Percentiles rank a stretch among this genome's conserved stretches.
Evolutionary conservation across 1,140 invertebrate genomes (phyloP).

Genomic region (Arctopsyche grandis): DNA sequence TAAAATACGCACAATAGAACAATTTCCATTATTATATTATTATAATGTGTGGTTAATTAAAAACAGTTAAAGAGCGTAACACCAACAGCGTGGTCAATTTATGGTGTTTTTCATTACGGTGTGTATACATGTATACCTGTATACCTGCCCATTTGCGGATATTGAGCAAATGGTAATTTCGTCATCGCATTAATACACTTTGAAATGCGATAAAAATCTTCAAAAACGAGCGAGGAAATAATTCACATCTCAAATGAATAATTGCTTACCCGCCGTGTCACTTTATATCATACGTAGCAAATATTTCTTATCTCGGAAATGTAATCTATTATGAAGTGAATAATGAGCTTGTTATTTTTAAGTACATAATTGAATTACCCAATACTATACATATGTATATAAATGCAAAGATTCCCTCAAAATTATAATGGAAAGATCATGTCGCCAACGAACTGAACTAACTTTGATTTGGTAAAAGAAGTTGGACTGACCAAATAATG

Average conservation of each 20-base stretch:
- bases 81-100: background rate
- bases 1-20: background rate
- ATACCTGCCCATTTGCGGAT: background rate
- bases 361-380: too few species aligned
- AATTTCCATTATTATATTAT: background rate
- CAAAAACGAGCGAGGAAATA: background rate
- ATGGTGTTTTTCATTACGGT: background rate
- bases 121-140: background rate
- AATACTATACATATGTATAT: too few species aligned
- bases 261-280: too few species aligned
- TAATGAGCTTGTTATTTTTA: too few species aligned
- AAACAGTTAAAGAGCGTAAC: slow-evolving; percentile 28
- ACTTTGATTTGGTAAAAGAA: too few species aligned
- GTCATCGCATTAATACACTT: background rate
- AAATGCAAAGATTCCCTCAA: too few species aligned
- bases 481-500: too few species aligned
- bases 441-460: too few species aligned
- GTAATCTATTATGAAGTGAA: too few species aligned
- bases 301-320: too few species aligned
- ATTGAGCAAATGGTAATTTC: slow-evolving; percentile 2
- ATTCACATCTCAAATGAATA: background rate
- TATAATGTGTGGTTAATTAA: slow-evolving; percentile 9
- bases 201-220: background rate
- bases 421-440: too few species aligned
- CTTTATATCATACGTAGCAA: too few species aligned